phyloP scores from a whole-genome alignment of 35 echinoderm and acorn worm species.

The Ophiothrix spiculata region DNA sequence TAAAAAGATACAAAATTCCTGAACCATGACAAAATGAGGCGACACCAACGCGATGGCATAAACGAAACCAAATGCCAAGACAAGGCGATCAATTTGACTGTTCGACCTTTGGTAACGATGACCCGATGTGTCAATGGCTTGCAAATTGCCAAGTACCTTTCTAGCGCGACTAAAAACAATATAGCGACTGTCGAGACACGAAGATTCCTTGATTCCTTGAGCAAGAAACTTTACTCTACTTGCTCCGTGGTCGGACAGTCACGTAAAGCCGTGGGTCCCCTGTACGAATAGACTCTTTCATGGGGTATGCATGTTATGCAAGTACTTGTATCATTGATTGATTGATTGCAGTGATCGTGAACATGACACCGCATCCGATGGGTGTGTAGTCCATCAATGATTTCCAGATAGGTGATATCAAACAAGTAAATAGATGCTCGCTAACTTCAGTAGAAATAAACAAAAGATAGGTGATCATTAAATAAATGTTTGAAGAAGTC shows the following conservation, averaged over 20 bases:
- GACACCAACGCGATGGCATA: not conserved
- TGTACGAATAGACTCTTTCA: too few species aligned
- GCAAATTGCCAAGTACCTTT: not conserved
- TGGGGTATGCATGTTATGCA: too few species aligned
- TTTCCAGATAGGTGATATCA: constrained; percentile 21
- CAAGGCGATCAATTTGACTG: not conserved
- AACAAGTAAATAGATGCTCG: constrained; percentile 61
- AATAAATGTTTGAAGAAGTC: too few species aligned
- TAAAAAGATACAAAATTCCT: not conserved
- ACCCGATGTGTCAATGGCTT: not conserved
- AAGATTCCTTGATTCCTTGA: too few species aligned
- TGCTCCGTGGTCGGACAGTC: too few species aligned
- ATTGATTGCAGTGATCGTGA: not conserved
- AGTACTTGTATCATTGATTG: too few species aligned
- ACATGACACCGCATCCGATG: not conserved
- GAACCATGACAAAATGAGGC: not conserved
- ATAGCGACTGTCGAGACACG: not conserved
- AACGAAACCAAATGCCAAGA: not conserved
- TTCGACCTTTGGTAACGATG: not conserved
- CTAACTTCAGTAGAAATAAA: constrained; percentile 64
- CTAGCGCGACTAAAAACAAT: not conserved
- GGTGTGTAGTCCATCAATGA: not conserved
- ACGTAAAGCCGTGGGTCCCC: too few species aligned
- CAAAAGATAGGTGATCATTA: constrained; percentile 67
- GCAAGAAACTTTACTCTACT: too few species aligned